Evolutionary conservation across 2,797 vertebrate genomes (phyloP), one percentile per base, ranked within the genome.

Genomic region (Orestias chungarensis): DNA sequence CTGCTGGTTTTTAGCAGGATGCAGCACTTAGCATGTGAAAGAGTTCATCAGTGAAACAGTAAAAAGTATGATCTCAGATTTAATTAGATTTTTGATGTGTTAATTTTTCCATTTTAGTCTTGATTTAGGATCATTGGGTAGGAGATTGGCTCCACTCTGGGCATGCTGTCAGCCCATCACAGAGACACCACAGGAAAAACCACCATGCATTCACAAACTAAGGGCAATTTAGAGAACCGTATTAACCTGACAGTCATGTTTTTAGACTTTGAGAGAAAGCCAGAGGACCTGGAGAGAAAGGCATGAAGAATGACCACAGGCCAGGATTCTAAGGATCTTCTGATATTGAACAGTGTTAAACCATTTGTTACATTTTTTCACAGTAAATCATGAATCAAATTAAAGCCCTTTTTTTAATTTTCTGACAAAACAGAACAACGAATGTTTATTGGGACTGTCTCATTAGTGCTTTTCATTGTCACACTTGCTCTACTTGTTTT

Each of bases 401-500:
- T 65, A 61, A 67, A 66, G 42, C 6, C 3, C 29, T n/a, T 52
- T 50, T 40, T 64, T 54, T 42, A 6, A 59, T 44, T 49, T 42
- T 10, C 15, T 52, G n/a, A 27, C 25, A n/a, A 29, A 23, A n/a
- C 18, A 47, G 18, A 20, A 29, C 8, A 2, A 10, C 8, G 8
- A 27, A 44, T 43, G 25, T 27, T 52, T 42, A 33, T 52, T 33
- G 52, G 29, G 55, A 44, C 52, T 33, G 50, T 33, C 42, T 3
- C 0, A 1, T 27, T 44, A 52, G 20, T 69, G 44, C 25, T 50
- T 64, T 64, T 29, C 20, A 27, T 46, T 38, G 52, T 35, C 27
- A 9, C 50, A 54, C 59, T 42, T 65, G 15, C 23, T 35, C 57
- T 20, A 62, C 35, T 75, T 70, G 27, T 31, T 11, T 47, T 25